Percentiles rank a stretch among this genome's conserved stretches.
These are phyloP conservation scores for Ceratosolen fusciceps DNA, from an alignment of 1,140 invertebrate species.

Conservation along the genomic window DNA sequence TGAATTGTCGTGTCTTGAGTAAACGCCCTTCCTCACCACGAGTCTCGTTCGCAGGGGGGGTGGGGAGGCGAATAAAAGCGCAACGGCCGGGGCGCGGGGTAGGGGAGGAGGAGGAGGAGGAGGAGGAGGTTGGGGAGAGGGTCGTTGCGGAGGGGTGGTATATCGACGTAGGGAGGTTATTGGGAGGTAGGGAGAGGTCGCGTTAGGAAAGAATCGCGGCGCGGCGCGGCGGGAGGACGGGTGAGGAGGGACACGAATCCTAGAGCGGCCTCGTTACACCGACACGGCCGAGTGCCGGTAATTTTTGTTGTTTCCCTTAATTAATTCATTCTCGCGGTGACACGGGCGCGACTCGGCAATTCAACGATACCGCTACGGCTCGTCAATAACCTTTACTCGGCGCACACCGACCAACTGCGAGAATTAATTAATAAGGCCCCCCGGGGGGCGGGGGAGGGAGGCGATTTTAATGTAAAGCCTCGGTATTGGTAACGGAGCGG, in stretches of 20 bases:
- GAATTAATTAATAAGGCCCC: too few relatives aligned
- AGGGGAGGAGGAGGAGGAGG: background rate
- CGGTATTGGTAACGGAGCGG: too few relatives aligned
- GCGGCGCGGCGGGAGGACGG: too few relatives aligned
- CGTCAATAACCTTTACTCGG: too few relatives aligned
- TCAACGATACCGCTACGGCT: background rate
- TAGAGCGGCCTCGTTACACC: conserved; percentile 42
- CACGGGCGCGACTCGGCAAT: too few relatives aligned
- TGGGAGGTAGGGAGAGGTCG: too few relatives aligned
- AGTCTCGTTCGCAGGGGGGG: conserved; percentile 50
- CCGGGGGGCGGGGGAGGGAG: too few relatives aligned
- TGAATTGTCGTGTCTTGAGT: conserved; percentile 72
- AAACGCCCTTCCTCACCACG: conserved; percentile 69
- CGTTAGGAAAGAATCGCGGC: too few relatives aligned
- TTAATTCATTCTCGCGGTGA: conserved; percentile 3
- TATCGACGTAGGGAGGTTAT: too few relatives aligned
- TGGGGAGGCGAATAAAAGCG: background rate
- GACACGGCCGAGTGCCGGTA: conserved; percentile 33
- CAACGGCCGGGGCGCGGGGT: too few relatives aligned
- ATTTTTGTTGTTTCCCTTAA: conserved; percentile 19
- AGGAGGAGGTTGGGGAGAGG: background rate
- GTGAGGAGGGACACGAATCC: conserved; percentile 26
- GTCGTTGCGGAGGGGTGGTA: background rate
- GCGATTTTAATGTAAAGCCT: too few relatives aligned
- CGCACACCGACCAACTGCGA: too few relatives aligned